Conservation (phyloP, 2,113 vertebrate species). For the Formicarius rufipectus region DNA sequence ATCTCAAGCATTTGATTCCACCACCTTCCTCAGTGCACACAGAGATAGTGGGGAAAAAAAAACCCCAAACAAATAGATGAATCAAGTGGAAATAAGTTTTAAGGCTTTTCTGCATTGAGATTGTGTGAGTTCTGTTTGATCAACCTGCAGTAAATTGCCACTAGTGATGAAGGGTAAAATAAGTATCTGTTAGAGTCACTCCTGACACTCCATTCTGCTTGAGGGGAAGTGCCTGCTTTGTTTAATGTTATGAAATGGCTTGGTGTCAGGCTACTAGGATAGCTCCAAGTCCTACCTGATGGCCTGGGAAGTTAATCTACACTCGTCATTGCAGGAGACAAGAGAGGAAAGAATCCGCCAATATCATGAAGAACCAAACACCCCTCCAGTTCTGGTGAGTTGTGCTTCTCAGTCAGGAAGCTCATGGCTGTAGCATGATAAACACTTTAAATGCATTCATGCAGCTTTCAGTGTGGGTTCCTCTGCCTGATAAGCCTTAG, state of each 20-base stretch:
- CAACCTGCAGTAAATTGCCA: background rate
- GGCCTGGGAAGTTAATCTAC: background rate
- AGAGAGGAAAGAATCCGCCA: constrained; percentile 85
- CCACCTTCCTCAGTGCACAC: background rate
- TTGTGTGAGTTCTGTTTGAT: background rate
- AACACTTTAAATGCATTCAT: background rate
- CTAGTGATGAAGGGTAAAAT: background rate
- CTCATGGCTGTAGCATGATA: background rate
- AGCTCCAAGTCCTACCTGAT: background rate
- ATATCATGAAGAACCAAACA: constrained; percentile 82
- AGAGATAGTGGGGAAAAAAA: background rate
- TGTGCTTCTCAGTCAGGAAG: background rate
- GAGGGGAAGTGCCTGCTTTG: background rate
- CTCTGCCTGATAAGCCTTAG: background rate
- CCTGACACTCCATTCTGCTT: background rate
- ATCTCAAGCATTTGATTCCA: background rate
- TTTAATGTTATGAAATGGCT: background rate
- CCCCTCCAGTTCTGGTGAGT: constrained; percentile 82
- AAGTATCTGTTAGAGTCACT: background rate
- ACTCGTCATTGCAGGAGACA: constrained; percentile 75
- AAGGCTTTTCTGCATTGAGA: background rate
- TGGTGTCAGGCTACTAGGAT: background rate
- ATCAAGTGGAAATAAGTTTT: background rate
- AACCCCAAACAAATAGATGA: background rate
- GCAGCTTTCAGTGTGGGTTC: background rate